phyloP scores from a whole-genome alignment of 2,113 vertebrate species.

The Neolamprologus hecqui region DNA sequence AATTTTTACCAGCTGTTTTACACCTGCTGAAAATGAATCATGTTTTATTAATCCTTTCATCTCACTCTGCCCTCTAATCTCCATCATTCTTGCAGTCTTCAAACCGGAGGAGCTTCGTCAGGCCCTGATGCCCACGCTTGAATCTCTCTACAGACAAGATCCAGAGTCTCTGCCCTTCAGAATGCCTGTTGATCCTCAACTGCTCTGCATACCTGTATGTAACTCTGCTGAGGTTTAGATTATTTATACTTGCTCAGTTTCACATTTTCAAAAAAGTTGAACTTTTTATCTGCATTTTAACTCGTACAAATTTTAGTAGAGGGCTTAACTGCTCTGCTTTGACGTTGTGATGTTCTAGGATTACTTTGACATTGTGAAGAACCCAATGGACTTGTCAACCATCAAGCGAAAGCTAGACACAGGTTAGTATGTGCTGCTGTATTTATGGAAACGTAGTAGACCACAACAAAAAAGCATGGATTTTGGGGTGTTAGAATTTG shows the following conservation, averaged over 20 bases:
- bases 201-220: conserved; percentile 96
- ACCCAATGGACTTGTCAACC: conserved; percentile 95
- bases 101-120: conserved; percentile 97
- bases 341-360: conserved; percentile 71
- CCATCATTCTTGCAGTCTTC: conserved; percentile 75
- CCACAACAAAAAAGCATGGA: not conserved
- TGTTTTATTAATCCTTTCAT: not conserved
- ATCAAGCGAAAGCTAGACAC: conserved; percentile 97
- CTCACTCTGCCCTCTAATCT: not conserved
- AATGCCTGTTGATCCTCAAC: conserved; percentile 92
- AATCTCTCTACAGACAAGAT: conserved; percentile 96
- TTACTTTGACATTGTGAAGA: conserved; percentile 99
- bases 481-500: not conserved
- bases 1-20: not conserved
- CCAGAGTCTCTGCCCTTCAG: conserved; percentile 97
- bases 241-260: not conserved
- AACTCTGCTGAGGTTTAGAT: not conserved
- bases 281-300: not conserved
- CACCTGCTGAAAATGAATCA: not conserved
- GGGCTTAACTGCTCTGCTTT: not conserved
- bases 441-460: not conserved
- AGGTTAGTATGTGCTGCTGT: conserved; percentile 70
- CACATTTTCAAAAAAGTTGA: not conserved
- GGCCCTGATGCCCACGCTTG: conserved; percentile 94
- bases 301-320: not conserved